These are phyloP conservation scores for Zaprionus inermis DNA, from an alignment of 1,140 invertebrate genomes.

Conservation along the genomic window DNA sequence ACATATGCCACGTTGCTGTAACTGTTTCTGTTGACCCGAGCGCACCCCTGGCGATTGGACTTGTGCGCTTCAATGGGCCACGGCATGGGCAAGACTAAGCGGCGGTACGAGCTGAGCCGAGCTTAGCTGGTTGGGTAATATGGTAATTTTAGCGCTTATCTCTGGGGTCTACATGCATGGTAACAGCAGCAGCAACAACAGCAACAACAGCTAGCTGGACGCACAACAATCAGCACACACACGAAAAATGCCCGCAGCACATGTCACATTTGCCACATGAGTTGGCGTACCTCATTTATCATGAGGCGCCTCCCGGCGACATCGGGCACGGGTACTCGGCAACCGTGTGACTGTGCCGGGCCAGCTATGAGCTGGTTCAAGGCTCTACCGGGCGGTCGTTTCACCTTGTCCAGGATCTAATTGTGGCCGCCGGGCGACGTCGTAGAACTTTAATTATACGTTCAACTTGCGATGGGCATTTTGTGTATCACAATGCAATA, in stretches of 20 bases:
- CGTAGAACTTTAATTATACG: constrained; percentile 65
- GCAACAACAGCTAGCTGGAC: constrained; percentile 32
- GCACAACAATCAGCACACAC: constrained; percentile 52
- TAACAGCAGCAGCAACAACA: neutral
- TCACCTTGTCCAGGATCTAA: constrained; percentile 50
- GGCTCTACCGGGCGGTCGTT: constrained; percentile 49
- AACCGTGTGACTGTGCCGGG: constrained; percentile 1
- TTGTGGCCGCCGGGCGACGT: constrained; percentile 47
- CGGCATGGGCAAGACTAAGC: constrained; percentile 33
- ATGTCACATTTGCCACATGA: constrained; percentile 79
- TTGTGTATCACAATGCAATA: constrained; percentile 69
- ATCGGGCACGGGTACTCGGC: constrained; percentile 1
- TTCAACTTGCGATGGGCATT: constrained; percentile 38
- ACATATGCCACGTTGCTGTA: neutral
- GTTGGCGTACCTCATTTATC: constrained; percentile 73
- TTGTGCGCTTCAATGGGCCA: constrained; percentile 49
- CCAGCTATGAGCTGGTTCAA: constrained; percentile 54
- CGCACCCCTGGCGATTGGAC: constrained; percentile 21
- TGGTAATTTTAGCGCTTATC: constrained; percentile 76
- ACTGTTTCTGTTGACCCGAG: neutral
- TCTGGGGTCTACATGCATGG: constrained; percentile 51
- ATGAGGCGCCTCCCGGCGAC: constrained; percentile 44
- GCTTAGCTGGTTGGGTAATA: constrained; percentile 36
- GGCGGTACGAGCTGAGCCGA: neutral
- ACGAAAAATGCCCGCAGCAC: constrained; percentile 70